A percentile compares a stretch with the other conserved stretches of the same genome.
Conservation (phyloP, 1,140 invertebrate species). For the Eriosoma lanigerum region DNA sequence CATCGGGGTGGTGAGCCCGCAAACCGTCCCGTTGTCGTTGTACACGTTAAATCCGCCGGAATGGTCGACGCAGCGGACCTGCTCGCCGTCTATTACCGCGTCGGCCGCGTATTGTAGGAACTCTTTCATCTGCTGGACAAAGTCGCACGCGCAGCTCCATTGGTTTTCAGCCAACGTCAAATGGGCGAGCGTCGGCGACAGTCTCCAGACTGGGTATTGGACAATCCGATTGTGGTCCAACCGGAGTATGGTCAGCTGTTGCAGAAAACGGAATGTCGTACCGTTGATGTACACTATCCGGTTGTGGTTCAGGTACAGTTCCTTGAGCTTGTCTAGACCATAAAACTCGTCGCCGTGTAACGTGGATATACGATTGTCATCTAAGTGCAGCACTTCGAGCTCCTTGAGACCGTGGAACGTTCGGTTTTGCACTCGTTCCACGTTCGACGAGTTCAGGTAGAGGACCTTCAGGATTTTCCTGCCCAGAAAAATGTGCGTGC, state of each 20-base stretch:
- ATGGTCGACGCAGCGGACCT: constrained; percentile 67
- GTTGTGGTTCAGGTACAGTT: constrained; percentile 70
- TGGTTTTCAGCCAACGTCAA: constrained; percentile 76
- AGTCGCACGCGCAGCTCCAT: constrained; percentile 87
- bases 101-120: constrained; percentile 69
- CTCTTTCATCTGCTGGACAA: constrained; percentile 75
- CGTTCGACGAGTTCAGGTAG: constrained; percentile 81
- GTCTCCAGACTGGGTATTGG: constrained; percentile 74
- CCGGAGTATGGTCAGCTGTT: constrained; percentile 69
- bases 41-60: constrained; percentile 65
- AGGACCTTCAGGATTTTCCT: constrained; percentile 80
- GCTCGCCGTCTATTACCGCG: constrained; percentile 66
- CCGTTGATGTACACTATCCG: constrained; percentile 73
- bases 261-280: constrained; percentile 73
- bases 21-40: constrained; percentile 55
- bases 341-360: constrained; percentile 84
- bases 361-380: constrained; percentile 74
- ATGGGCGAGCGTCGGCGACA: constrained; percentile 68
- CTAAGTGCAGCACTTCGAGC: constrained; percentile 77
- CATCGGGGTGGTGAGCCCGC: constrained; percentile 55
- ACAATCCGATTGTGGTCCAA: constrained; percentile 77
- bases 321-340: constrained; percentile 65
- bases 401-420: constrained; percentile 86
- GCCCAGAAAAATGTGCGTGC: constrained; percentile 87
- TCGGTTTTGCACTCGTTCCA: constrained; percentile 83